These are phyloP conservation scores for Volucella inanis DNA, from an alignment of 2,888 invertebrate species.

Conservation along the genomic window DNA sequence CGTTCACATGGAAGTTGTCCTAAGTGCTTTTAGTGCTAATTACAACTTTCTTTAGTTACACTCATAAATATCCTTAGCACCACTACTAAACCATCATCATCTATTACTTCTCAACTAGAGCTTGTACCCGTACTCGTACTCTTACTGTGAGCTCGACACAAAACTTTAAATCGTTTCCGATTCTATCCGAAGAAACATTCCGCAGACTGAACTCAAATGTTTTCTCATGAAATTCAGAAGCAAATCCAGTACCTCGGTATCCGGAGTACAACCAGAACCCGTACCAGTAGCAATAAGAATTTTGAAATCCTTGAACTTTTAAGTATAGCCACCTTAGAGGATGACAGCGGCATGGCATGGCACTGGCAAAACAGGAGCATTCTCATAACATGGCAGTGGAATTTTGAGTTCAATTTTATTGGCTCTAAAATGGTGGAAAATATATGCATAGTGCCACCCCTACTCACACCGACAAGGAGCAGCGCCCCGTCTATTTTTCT, in stretches of 20 bases:
- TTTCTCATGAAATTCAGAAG: slow-evolving; percentile 44
- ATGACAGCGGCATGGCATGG: slow-evolving; percentile 17
- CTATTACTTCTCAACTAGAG: background rate
- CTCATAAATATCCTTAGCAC: slow-evolving; percentile 55
- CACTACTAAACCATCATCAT: slow-evolving; percentile 21
- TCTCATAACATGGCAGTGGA: slow-evolving; percentile 42
- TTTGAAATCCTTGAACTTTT: slow-evolving; percentile 67
- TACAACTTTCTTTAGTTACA: slow-evolving; percentile 50
- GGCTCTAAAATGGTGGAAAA: slow-evolving; percentile 55
- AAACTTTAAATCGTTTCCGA: slow-evolving; percentile 64
- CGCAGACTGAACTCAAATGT: slow-evolving; percentile 53
- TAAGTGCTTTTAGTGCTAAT: slow-evolving; percentile 65
- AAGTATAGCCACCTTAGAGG: slow-evolving; percentile 5
- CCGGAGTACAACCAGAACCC: background rate
- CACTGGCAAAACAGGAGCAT: slow-evolving; percentile 12
- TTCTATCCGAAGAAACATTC: slow-evolving; percentile 29
- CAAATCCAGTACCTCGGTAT: background rate
- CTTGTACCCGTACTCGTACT: slow-evolving; percentile 5
- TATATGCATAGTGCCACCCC: slow-evolving; percentile 17
- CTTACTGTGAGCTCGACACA: slow-evolving; percentile 39
- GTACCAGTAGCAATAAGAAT: background rate
- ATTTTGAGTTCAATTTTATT: slow-evolving; percentile 73
- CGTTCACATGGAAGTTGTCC: slow-evolving; percentile 4
- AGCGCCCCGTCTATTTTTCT: slow-evolving; percentile 53
- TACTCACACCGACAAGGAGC: background rate